phyloP scores from a whole-genome alignment of 2,888 invertebrate genomes.

The Thalpophila matura region DNA sequence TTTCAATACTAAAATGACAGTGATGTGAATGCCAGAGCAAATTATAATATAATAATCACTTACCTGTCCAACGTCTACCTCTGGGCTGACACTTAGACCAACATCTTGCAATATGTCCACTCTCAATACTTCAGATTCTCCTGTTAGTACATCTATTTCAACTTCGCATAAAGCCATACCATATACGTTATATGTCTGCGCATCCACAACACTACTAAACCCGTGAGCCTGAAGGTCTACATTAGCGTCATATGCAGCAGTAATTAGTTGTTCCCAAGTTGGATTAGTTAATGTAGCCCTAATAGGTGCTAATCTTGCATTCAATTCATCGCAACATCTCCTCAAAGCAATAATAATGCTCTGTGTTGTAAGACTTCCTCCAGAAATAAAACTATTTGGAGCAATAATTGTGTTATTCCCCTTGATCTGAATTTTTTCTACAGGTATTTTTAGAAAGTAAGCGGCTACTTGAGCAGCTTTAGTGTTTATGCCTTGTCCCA shows the following conservation, averaged over 20 bases:
- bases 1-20: no score
- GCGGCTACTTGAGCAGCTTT: slow-evolving; percentile 93
- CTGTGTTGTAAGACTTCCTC: slow-evolving; percentile 93
- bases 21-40: no score
- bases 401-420: slow-evolving; percentile 91
- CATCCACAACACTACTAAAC: slow-evolving; percentile 57
- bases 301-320: slow-evolving; percentile 81
- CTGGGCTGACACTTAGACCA: slow-evolving; percentile 91
- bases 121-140: slow-evolving; percentile 90
- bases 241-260: slow-evolving; percentile 73
- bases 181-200: slow-evolving; percentile 77
- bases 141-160: slow-evolving; percentile 93
- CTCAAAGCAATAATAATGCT: slow-evolving; percentile 88
- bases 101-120: slow-evolving; percentile 92
- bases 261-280: slow-evolving; percentile 85
- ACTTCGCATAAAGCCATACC: slow-evolving; percentile 92
- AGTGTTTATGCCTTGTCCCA: slow-evolving; percentile 94
- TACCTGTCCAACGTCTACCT: slow-evolving; percentile 92
- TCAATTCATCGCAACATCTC: slow-evolving; percentile 83
- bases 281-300: slow-evolving; percentile 75
- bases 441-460: slow-evolving; percentile 91
- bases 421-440: slow-evolving; percentile 92
- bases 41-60: slow-evolving; percentile 6
- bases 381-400: slow-evolving; percentile 92
- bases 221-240: slow-evolving; percentile 68